Evolutionary conservation across 2,113 vertebrate genomes (phyloP).

Genomic region (Onychorhynchus coronatus): DNA sequence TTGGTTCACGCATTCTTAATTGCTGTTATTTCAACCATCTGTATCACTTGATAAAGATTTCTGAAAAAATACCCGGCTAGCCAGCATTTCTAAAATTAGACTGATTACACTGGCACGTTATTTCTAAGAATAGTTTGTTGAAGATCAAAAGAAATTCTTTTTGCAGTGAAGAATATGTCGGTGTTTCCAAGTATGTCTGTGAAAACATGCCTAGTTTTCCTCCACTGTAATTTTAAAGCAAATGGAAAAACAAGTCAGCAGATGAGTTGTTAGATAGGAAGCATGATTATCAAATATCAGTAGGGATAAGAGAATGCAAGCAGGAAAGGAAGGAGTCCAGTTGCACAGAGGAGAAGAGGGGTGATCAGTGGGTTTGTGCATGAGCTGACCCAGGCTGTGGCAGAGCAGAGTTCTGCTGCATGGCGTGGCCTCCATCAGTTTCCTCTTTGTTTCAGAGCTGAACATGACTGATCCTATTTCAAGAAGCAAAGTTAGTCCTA

Average conservation of each 20-base stretch:
- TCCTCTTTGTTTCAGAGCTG: neutral
- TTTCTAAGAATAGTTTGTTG: neutral
- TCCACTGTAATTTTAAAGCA: neutral
- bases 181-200: neutral
- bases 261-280: neutral
- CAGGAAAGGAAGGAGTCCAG: neutral
- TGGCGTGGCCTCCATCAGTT: neutral
- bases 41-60: neutral
- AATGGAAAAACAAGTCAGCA: neutral
- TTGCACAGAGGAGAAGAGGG: neutral
- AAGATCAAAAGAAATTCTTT: neutral
- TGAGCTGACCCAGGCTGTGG: fast-evolving
- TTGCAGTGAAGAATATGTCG: neutral
- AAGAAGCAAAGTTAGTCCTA: neutral
- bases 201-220: neutral
- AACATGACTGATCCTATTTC: neutral
- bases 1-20: neutral
- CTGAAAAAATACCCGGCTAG: neutral
- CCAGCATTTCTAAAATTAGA: neutral
- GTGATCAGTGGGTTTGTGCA: fast-evolving
- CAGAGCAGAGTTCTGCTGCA: neutral
- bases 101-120: neutral
- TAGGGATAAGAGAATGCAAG: neutral
- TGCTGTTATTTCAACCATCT: neutral
- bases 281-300: neutral